phyloP scores from a whole-genome alignment of 2,888 invertebrate species.

The Dasypolia templi region DNA sequence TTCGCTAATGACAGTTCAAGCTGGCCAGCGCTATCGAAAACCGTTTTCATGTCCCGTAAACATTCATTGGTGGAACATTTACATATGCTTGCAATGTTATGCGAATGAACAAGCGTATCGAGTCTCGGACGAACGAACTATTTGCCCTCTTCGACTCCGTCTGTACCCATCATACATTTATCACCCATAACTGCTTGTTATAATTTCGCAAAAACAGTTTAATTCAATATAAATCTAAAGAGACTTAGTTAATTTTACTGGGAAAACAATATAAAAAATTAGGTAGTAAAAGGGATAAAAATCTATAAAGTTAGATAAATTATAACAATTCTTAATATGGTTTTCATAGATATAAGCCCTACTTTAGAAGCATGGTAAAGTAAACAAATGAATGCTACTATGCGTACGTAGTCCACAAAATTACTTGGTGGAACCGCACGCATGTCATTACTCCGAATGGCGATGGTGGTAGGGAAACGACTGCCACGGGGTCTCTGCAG shows the following conservation, averaged over 20 bases:
- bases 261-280: slow-evolving; percentile 10
- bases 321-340: slow-evolving; percentile 46
- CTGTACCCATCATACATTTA: background rate
- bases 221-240: background rate
- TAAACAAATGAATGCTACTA: slow-evolving; percentile 50
- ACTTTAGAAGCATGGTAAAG: slow-evolving; percentile 45
- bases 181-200: background rate
- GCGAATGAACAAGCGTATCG: background rate
- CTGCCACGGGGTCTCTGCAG: slow-evolving; percentile 15
- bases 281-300: slow-evolving; percentile 5
- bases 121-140: background rate
- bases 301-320: slow-evolving; percentile 53
- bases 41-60: background rate
- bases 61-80: slow-evolving; percentile 3
- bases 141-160: background rate
- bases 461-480: slow-evolving; percentile 8
- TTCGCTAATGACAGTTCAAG: slow-evolving; percentile 10
- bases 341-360: slow-evolving; percentile 46
- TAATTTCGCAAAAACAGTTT: background rate
- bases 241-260: background rate
- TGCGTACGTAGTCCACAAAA: slow-evolving; percentile 35
- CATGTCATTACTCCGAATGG: slow-evolving; percentile 14
- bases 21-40: background rate
- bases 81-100: slow-evolving; percentile 7
- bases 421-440: slow-evolving; percentile 16